A percentile compares a stretch with the other conserved stretches of the same genome.
phyloP scores from a whole-genome alignment of 2,888 invertebrate genomes.

The Synanthedon myopaeformis region DNA sequence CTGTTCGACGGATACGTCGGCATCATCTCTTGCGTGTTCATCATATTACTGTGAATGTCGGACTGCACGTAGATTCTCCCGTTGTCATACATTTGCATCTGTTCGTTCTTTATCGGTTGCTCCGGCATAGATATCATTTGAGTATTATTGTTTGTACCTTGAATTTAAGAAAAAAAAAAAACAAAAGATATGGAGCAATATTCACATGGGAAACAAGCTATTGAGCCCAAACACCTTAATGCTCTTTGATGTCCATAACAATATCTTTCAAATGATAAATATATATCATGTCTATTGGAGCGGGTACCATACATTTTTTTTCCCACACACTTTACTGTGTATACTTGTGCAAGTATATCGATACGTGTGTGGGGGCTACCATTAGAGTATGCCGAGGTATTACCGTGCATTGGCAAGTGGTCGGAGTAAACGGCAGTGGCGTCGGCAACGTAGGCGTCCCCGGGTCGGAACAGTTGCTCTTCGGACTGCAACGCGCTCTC shows the following conservation, averaged over 20 bases:
- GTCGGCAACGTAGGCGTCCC: conserved; percentile 35
- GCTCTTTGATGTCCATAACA: no score
- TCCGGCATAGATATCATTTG: conserved; percentile 51
- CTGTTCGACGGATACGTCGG: conserved; percentile 34
- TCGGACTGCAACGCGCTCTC: conserved; percentile 62
- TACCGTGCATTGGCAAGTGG: not conserved
- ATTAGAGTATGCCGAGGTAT: no score
- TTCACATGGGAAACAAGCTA: no score
- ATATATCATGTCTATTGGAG: no score
- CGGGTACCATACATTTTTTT: no score
- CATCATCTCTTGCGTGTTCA: conserved; percentile 40
- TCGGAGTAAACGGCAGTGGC: not conserved
- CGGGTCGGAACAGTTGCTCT: conserved; percentile 59
- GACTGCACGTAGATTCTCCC: conserved; percentile 42
- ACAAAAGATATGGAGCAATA: no score
- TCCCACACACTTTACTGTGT: no score
- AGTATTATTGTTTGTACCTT: conserved; percentile 53
- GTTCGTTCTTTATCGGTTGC: conserved; percentile 49
- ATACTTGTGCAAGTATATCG: no score
- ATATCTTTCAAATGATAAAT: no score
- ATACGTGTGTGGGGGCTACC: no score
- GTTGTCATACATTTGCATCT: conserved; percentile 50
- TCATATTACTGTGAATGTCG: conserved; percentile 47
- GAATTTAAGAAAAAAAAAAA: no score
- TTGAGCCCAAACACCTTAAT: no score